These are phyloP conservation scores for Trogon surrucura DNA, from an alignment of 2,113 vertebrate genomes.

Conservation along the genomic window DNA sequence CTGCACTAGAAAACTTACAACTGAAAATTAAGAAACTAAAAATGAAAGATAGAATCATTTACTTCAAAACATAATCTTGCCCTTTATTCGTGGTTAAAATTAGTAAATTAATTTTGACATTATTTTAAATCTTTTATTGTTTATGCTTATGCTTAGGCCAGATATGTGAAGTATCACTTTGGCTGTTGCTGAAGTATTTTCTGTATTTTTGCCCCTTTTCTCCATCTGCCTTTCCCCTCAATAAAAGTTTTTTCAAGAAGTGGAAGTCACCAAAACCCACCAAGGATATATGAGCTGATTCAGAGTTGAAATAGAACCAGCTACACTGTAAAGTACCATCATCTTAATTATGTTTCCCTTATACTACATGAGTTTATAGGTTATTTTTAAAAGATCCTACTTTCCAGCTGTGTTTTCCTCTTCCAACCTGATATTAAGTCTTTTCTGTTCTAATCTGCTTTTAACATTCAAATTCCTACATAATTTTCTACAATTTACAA, in stretches of 20 bases:
- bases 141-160: not conserved
- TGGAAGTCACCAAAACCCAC: not conserved
- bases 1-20: not conserved
- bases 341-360: slow-evolving; percentile 38
- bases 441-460: slow-evolving; percentile 51
- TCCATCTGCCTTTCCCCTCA: not conserved
- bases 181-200: not conserved
- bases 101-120: not conserved
- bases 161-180: not conserved
- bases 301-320: not conserved
- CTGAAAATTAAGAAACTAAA: not conserved
- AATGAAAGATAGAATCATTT: not conserved
- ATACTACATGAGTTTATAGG: slow-evolving; percentile 7
- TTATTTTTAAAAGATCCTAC: slow-evolving; percentile 25
- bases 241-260: not conserved
- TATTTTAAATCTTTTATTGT: not conserved
- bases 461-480: slow-evolving; percentile 51
- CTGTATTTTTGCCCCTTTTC: not conserved
- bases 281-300: not conserved
- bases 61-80: not conserved
- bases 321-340: not conserved
- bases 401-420: slow-evolving; percentile 50
- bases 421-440: slow-evolving; percentile 39
- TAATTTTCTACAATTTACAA: slow-evolving; percentile 42
- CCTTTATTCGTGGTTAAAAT: not conserved